Evolutionary conservation across 2,113 vertebrate genomes (phyloP).

Genomic region (Willisornis vidua): DNA sequence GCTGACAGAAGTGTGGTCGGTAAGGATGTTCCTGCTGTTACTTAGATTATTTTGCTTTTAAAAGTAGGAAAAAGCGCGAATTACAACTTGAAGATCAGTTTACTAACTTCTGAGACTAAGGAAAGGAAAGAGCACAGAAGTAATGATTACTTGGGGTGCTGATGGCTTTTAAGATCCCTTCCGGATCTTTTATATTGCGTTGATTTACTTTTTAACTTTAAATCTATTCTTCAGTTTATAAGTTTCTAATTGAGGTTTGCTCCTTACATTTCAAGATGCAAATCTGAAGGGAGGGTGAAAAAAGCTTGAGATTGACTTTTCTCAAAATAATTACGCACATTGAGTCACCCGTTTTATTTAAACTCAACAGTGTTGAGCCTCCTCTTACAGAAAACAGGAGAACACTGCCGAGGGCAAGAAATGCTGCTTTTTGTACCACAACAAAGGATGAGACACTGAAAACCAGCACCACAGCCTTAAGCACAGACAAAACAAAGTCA

Average conservation of each 20-base stretch:
- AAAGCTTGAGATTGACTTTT: neutral
- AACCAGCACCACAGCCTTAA: slow-evolving; percentile 11
- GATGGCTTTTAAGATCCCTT: neutral
- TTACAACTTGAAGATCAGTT: slow-evolving; percentile 21
- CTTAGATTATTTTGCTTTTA: neutral
- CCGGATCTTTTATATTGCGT: neutral
- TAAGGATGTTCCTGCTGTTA: neutral
- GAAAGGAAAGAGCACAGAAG: neutral
- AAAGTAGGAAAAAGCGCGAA: neutral
- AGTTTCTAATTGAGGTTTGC: neutral
- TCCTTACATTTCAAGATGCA: neutral
- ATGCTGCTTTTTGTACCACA: slow-evolving; percentile 18
- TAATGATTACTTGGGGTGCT: neutral
- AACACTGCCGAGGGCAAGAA: neutral
- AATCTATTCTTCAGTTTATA: neutral
- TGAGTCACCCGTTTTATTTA: slow-evolving; percentile 26
- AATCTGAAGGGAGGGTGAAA: neutral
- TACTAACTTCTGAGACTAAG: neutral
- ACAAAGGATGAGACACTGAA: slow-evolving; percentile 21
- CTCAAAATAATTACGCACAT: neutral
- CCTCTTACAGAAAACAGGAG: slow-evolving; percentile 1
- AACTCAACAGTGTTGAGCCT: slow-evolving; percentile 6
- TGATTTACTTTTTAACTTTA: neutral
- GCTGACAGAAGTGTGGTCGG: neutral
- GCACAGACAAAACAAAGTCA: slow-evolving; percentile 53